Evolutionary conservation across 2,113 vertebrate genomes (phyloP).

Genomic region (Laterallus jamaicensis): DNA sequence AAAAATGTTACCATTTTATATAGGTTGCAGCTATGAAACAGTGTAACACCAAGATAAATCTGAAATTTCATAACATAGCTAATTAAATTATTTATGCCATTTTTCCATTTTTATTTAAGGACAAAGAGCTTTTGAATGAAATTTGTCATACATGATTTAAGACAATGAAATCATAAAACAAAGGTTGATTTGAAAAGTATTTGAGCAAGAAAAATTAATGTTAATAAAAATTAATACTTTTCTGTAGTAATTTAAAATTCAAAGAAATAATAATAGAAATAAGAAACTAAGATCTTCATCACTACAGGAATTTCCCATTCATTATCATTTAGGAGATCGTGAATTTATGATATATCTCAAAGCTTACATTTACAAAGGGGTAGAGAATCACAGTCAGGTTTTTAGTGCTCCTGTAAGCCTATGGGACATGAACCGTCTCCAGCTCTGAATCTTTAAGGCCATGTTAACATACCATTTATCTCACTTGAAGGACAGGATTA

Average conservation of each 20-base stretch:
- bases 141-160: background rate
- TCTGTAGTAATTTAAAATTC: background rate
- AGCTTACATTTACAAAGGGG: background rate
- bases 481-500: background rate
- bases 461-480: background rate
- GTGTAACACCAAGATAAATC: background rate
- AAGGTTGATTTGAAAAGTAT: background rate
- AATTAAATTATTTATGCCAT: background rate
- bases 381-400: background rate
- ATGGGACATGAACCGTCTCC: background rate
- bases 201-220: background rate
- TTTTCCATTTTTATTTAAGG: background rate
- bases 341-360: background rate
- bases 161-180: background rate
- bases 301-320: background rate
- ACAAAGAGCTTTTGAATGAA: background rate
- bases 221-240: background rate
- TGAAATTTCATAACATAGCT: background rate
- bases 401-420: background rate
- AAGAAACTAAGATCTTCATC: background rate
- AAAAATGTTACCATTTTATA: background rate
- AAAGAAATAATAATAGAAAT: background rate
- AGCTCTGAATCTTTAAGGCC: background rate
- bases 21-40: background rate
- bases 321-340: background rate